Base-by-base conservation (phyloP, 2,888 invertebrate genomes). In the Metallyticus violacea region DNA sequence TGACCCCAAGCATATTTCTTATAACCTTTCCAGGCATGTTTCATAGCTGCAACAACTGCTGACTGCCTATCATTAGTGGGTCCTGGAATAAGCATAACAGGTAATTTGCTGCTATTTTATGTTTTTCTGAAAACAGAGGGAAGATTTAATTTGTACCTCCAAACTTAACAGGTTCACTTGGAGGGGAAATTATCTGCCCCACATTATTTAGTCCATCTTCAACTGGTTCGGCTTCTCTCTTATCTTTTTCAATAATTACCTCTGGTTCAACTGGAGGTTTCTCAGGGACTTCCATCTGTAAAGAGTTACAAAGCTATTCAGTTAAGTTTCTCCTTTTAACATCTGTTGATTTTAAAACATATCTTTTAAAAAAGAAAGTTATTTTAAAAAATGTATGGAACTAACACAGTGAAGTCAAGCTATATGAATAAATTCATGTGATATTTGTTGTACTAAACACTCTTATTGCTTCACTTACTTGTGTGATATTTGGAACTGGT, bases 1-100 rank as follows among this genome's bases (percentile, higher is more conserved):
- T 98, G 97, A 1, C 99, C 99, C 99, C 99, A 99, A 0, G 99
- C 99, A 92, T 95, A 97, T 87, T 95, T 94, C 91, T 96, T 97
- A 91, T 99, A 99, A 0, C 97, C 99, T 86, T 93, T 94, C 99
- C 99, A 99, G 0, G 99, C 98, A 92, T 99, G 98, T 90, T 95
- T 95, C 90, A 99, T 98, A 5, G 98, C 98, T 29, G 95, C 94
- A 0, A 98, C 96, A 9, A 99, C 96, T 2, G 97, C 97, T 89
- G 93, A 92, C 91, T 99, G 99, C 22, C 96, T 93, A 9, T 94
- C 94, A 91, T 97, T 99, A 89, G 90, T 89, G 25, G 88, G 87
- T 7, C 88, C 88, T 89, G 78, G 3, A 81, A 85, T 22, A 62
- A 1, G 22, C 15, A 62, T 62, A 6, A 15, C 40, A 62, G 3